Conservation (phyloP, 2,797 vertebrate genomes). For the Aldrovandia affinis region DNA sequence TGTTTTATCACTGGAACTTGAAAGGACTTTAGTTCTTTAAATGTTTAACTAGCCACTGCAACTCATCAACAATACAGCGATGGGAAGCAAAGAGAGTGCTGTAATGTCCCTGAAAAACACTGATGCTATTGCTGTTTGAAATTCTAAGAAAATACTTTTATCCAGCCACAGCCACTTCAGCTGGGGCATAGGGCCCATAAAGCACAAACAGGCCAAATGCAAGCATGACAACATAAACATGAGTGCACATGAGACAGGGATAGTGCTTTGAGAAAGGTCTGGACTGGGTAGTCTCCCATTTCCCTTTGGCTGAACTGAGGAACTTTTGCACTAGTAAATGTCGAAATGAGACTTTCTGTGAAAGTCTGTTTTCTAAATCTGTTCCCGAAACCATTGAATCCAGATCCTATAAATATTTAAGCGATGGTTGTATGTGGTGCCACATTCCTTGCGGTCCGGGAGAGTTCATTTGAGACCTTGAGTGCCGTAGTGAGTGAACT, state of each 20-base stretch:
- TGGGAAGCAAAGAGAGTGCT: not conserved
- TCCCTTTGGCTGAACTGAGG: not conserved
- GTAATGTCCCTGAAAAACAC: not conserved
- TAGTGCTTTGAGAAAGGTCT: not conserved
- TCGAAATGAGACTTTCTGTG: not conserved
- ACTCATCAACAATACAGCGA: no score
- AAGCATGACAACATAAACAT: not conserved
- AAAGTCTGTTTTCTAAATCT: constrained; percentile 8
- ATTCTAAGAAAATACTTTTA: constrained; percentile 4
- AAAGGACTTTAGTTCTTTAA: not conserved
- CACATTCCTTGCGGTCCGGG: constrained; percentile 1
- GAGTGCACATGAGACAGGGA: not conserved
- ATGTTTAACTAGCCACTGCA: not conserved
- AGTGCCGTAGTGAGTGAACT: not conserved
- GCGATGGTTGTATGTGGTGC: constrained; percentile 7
- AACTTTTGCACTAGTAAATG: not conserved
- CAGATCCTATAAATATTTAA: constrained; percentile 1
- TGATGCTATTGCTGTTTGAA: not conserved
- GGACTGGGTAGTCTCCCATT: not conserved
- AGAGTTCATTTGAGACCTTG: constrained; percentile 13
- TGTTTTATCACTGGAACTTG: not conserved
- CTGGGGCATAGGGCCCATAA: not conserved
- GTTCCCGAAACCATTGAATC: not conserved
- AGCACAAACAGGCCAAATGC: not conserved
- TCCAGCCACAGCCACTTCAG: not conserved